These are phyloP conservation scores for Marisa cornuarietis DNA, from an alignment of 1,140 invertebrate genomes.

Conservation along the genomic window DNA sequence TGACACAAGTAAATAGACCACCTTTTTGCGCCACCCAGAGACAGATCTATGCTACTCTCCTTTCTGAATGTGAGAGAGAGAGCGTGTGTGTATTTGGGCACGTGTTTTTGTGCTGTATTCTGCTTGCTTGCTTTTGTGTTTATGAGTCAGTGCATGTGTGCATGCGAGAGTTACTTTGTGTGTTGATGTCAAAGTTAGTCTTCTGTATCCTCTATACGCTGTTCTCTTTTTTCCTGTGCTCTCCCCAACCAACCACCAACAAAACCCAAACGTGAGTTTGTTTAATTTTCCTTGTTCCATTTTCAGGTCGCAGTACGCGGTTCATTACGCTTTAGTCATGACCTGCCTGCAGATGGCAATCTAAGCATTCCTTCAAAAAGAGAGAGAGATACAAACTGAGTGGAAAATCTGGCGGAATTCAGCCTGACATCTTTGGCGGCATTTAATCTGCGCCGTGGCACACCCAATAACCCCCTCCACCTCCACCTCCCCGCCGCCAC, in stretches of 20 bases:
- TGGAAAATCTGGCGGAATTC: too few relatives aligned
- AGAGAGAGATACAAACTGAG: not conserved
- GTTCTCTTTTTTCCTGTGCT: not conserved
- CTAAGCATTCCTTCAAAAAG: not conserved
- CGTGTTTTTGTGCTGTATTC: not conserved
- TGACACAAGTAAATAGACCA: not conserved
- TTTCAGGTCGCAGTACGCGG: not conserved
- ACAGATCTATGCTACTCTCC: not conserved
- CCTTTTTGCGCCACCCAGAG: not conserved
- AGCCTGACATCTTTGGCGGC: too few relatives aligned
- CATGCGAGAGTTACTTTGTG: not conserved
- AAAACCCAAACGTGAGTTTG: not conserved
- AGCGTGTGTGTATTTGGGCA: not conserved
- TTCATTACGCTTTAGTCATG: not conserved
- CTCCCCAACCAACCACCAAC: not conserved
- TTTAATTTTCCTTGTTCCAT: not conserved
- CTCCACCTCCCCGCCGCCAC: too few relatives aligned
- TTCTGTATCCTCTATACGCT: too few relatives aligned
- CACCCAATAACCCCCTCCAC: too few relatives aligned
- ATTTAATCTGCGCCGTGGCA: too few relatives aligned
- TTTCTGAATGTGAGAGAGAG: not conserved
- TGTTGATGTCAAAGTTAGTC: not conserved
- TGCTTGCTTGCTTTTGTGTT: slow-evolving; percentile 19
- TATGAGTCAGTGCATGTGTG: slow-evolving; percentile 16
- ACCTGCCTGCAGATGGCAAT: not conserved